Evolutionary conservation across 2,888 invertebrate genomes (phyloP).

Genomic region (Eulithis prunata): DNA sequence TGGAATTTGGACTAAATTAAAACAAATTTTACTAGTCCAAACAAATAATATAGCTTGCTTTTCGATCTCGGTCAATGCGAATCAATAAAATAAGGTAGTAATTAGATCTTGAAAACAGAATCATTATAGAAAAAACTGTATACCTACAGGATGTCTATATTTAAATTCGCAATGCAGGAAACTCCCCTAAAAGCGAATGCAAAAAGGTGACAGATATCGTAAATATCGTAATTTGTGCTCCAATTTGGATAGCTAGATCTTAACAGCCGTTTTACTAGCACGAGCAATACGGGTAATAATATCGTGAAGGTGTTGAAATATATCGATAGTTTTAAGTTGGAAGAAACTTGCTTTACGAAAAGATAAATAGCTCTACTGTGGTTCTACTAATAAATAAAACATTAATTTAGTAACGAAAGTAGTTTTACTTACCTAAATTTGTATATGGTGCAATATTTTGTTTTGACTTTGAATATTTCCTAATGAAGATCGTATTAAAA

Average conservation of each 20-base stretch:
- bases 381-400: slow-evolving; percentile 19
- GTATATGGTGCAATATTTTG: not conserved
- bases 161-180: slow-evolving; percentile 33
- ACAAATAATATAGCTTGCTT: no score
- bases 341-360: no score
- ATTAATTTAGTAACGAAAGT: slow-evolving; percentile 3
- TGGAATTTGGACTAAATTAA: no score
- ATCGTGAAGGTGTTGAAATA: no score
- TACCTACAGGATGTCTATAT: slow-evolving; percentile 26
- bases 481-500: slow-evolving; percentile 7
- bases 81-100: no score
- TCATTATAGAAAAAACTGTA: slow-evolving; percentile 6
- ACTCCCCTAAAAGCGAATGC: slow-evolving; percentile 30
- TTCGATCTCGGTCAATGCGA: no score
- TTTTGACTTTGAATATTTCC: not conserved
- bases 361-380: no score
- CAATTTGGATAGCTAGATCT: no score
- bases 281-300: no score
- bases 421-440: slow-evolving; percentile 5
- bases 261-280: no score
- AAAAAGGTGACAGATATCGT: slow-evolving; percentile 24
- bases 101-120: not conserved
- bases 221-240: slow-evolving; percentile 19
- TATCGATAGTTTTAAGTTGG: no score
- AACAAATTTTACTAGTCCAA: no score